Percentiles rank a stretch among this genome's conserved stretches.
These are phyloP conservation scores for Spialia ferax DNA, from an alignment of 2,888 invertebrate genomes.

Conservation along the genomic window DNA sequence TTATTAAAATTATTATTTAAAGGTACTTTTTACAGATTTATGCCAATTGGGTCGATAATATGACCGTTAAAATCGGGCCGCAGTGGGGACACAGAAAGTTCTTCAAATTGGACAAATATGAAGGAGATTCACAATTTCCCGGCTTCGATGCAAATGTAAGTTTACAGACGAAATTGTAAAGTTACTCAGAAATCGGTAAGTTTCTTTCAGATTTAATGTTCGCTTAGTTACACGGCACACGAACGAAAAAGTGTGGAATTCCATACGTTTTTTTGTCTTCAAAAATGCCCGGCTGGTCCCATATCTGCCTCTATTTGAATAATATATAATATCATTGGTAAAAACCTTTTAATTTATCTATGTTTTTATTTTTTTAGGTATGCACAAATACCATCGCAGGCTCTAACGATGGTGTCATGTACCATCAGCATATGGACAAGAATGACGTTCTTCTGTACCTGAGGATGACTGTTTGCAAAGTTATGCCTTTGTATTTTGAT, in stretches of 20 bases:
- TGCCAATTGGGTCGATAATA: constrained; percentile 85
- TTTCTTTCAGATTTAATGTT: too few species aligned
- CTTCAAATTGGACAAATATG: constrained; percentile 87
- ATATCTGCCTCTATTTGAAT: too few species aligned
- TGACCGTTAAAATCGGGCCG: constrained; percentile 88
- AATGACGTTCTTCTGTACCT: constrained; percentile 87
- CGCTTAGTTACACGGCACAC: too few species aligned
- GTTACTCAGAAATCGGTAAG: too few species aligned
- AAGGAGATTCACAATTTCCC: constrained; percentile 84
- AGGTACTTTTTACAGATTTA: constrained; percentile 84
- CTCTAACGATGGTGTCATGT: constrained; percentile 89
- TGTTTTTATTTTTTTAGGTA: constrained; percentile 52
- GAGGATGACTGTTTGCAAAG: constrained; percentile 89
- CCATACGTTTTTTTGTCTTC: too few species aligned
- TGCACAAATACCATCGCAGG: constrained; percentile 87
- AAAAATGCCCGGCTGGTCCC: too few species aligned
- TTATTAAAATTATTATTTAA: too few species aligned
- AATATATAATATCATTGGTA: too few species aligned
- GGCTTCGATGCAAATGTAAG: constrained; percentile 79
- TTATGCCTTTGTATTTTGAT: constrained; percentile 85
- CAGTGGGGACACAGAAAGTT: constrained; percentile 86
- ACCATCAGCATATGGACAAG: constrained; percentile 87
- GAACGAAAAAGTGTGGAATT: too few species aligned
- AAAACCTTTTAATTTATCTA: too few species aligned
- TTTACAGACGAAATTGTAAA: constrained; percentile 17